Evolutionary conservation across 1,140 invertebrate species (phyloP).

Genomic region (Physella acuta): DNA sequence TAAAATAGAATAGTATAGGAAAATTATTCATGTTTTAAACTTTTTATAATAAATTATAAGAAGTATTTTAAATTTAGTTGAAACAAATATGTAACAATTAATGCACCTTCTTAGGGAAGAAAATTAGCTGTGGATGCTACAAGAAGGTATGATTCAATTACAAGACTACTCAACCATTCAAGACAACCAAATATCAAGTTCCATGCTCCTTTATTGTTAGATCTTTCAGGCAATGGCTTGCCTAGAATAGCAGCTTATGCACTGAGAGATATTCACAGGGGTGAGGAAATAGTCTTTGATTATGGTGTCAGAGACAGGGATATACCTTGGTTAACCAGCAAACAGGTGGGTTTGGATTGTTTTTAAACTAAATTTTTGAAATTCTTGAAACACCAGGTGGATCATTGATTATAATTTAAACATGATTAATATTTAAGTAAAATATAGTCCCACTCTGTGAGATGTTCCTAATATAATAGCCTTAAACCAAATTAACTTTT

Average conservation of each 20-base stretch:
- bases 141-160: neutral
- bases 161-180: conserved; percentile 19
- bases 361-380: too few relatives aligned
- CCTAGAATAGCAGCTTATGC: conserved; percentile 24
- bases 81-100: too few relatives aligned
- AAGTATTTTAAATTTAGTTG: too few relatives aligned
- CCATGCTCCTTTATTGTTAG: conserved; percentile 10
- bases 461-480: neutral
- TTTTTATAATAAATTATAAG: too few relatives aligned
- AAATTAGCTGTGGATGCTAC: conserved; percentile 22
- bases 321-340: conserved; percentile 17
- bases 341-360: conserved; percentile 16
- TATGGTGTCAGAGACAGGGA: conserved; percentile 16
- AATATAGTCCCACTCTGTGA: neutral
- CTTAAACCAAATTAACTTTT: neutral
- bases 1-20: too few relatives aligned
- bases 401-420: neutral
- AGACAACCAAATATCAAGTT: conserved; percentile 19
- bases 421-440: neutral
- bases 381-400: neutral
- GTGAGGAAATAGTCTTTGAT: conserved; percentile 24
- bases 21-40: neutral
- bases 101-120: conserved; percentile 3
- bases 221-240: neutral
- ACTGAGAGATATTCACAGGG: conserved; percentile 15